phyloP scores from a whole-genome alignment of 2,888 invertebrate genomes.

The Abscondita cerata region DNA sequence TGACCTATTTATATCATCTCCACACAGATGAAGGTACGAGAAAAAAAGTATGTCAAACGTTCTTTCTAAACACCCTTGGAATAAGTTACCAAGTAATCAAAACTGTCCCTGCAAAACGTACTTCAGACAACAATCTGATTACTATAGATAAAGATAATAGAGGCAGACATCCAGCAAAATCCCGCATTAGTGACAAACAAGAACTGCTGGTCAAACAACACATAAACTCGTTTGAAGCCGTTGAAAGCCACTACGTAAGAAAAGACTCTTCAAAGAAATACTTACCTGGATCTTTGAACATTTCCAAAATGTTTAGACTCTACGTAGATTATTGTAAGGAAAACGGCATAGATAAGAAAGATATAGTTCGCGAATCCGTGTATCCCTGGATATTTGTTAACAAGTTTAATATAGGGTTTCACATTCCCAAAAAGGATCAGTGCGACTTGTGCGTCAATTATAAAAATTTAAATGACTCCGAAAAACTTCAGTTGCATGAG shows the following conservation, averaged over 20 bases:
- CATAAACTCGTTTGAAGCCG: constrained; percentile 4
- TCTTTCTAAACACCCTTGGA: constrained; percentile 4
- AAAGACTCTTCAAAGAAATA: too few species aligned
- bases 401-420: not conserved
- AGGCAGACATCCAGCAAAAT: not conserved
- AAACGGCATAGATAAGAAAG: not conserved
- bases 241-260: not conserved
- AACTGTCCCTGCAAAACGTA: not conserved
- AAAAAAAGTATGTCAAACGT: constrained; percentile 13
- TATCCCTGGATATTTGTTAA: not conserved
- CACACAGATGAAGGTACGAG: not conserved
- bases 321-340: not conserved
- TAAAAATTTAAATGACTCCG: not conserved
- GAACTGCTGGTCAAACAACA: not conserved
- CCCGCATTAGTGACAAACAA: constrained; percentile 1
- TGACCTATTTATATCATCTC: constrained; percentile 5
- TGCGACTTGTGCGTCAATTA: not conserved
- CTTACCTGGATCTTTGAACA: not conserved
- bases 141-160: constrained; percentile 7
- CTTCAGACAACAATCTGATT: not conserved
- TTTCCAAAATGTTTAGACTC: constrained; percentile 3
- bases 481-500: not conserved
- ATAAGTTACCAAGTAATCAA: constrained; percentile 7
- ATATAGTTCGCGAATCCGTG: not conserved
- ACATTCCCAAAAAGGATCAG: not conserved